Conservation (phyloP, 2,113 vertebrate genomes). For the Bujurquina vittata region DNA sequence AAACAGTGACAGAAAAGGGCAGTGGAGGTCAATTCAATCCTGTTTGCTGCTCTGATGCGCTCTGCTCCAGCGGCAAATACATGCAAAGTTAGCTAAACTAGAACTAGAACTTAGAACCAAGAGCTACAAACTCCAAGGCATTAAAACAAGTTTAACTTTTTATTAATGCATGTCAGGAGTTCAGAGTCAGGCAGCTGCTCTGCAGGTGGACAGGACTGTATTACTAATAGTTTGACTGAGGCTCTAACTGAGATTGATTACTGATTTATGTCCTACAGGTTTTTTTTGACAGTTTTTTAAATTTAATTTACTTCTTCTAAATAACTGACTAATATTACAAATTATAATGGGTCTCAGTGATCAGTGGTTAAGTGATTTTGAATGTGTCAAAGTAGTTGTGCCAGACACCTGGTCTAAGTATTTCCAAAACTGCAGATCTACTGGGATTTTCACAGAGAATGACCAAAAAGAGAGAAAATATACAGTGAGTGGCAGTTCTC, state of each 20-base stretch:
- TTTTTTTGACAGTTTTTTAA: not conserved
- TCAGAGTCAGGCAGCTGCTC: not conserved
- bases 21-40: not conserved
- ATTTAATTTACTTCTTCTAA: not conserved
- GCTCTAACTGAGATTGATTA: not conserved
- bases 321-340: not conserved
- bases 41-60: not conserved
- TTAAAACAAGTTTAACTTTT: not conserved
- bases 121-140: not conserved
- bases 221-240: not conserved
- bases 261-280: not conserved
- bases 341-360: not conserved
- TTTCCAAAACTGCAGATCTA: not conserved
- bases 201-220: not conserved
- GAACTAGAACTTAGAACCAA: not conserved
- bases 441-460: not conserved
- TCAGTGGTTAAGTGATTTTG: not conserved
- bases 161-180: not conserved
- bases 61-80: not conserved
- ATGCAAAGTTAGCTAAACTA: constrained; percentile 2
- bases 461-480: not conserved
- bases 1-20: constrained; percentile 2
- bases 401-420: no score
- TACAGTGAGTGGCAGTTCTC: not conserved
- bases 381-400: no score